Conservation (phyloP, 2,113 vertebrate species). For the Nibea coibor region DNA sequence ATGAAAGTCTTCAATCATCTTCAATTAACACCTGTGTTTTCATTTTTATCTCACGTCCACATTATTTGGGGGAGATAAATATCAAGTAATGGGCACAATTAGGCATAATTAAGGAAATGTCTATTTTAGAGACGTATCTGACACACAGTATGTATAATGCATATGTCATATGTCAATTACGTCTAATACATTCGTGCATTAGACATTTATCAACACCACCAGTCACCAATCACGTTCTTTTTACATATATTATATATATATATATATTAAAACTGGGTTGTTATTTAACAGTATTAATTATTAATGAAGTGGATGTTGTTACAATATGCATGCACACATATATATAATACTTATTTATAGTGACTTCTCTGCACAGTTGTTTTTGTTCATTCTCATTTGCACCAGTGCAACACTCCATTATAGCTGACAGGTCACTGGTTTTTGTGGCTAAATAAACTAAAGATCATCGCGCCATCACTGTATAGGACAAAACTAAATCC, state of each 20-base stretch:
- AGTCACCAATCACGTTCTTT: background rate
- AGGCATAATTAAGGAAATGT: conserved; percentile 37
- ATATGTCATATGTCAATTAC: conserved; percentile 22
- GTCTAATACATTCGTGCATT: conserved; percentile 33
- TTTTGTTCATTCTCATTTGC: background rate
- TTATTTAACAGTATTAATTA: background rate
- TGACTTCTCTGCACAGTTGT: background rate
- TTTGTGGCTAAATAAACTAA: background rate
- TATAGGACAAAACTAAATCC: background rate
- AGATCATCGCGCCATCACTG: background rate
- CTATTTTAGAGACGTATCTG: conserved; percentile 24
- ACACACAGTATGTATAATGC: conserved; percentile 7
- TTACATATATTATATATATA: background rate
- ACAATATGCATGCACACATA: no score
- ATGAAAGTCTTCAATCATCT: conserved; percentile 32
- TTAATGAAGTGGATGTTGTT: no score
- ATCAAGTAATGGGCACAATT: conserved; percentile 28
- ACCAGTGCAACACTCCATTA: background rate
- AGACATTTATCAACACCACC: conserved; percentile 1
- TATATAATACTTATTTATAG: no score
- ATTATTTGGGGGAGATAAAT: conserved; percentile 29
- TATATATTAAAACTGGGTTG: background rate
- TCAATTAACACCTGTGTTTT: conserved; percentile 15
- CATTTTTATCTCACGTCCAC: conserved; percentile 11
- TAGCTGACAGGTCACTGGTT: background rate